phyloP scores from a whole-genome alignment of 2,888 invertebrate genomes.

The Drosophila borborema region DNA sequence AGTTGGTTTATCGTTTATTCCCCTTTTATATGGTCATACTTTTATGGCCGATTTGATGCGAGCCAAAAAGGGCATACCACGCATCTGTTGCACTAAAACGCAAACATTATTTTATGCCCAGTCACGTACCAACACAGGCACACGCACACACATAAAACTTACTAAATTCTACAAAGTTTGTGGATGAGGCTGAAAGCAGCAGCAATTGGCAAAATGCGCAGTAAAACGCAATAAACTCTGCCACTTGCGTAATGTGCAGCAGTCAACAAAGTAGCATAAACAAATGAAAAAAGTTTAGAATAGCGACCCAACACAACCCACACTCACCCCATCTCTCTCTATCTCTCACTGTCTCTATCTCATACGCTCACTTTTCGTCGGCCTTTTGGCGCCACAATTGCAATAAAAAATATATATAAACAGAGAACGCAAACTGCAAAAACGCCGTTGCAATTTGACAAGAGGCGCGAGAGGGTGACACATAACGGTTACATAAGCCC shows the following conservation, averaged over 20 bases:
- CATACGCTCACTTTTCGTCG: slow-evolving; percentile 26
- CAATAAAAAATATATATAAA: slow-evolving; percentile 71
- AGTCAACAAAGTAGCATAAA: slow-evolving; percentile 64
- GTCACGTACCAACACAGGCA: slow-evolving; percentile 37
- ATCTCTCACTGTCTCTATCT: background rate
- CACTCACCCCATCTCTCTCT: background rate
- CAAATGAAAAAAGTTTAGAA: slow-evolving; percentile 61
- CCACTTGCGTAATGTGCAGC: slow-evolving; percentile 71
- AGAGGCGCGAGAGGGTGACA: slow-evolving; percentile 25
- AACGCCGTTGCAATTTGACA: slow-evolving; percentile 42
- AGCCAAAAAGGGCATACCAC: background rate
- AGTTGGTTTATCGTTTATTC: slow-evolving; percentile 6
- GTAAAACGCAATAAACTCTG: slow-evolving; percentile 72
- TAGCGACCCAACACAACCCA: background rate
- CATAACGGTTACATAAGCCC: slow-evolving; percentile 62
- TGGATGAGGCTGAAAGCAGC: background rate
- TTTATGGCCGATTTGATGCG: slow-evolving; percentile 25
- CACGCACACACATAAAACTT: slow-evolving; percentile 20
- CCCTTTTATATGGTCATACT: slow-evolving; percentile 34
- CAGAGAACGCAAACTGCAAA: slow-evolving; percentile 49
- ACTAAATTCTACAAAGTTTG: slow-evolving; percentile 46
- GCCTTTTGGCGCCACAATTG: slow-evolving; percentile 73
- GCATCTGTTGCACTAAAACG: slow-evolving; percentile 40
- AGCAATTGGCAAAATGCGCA: slow-evolving; percentile 55
- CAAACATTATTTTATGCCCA: slow-evolving; percentile 29